phyloP scores from a whole-genome alignment of 2,113 vertebrate genomes.

The Saimiri boliviensis region DNA sequence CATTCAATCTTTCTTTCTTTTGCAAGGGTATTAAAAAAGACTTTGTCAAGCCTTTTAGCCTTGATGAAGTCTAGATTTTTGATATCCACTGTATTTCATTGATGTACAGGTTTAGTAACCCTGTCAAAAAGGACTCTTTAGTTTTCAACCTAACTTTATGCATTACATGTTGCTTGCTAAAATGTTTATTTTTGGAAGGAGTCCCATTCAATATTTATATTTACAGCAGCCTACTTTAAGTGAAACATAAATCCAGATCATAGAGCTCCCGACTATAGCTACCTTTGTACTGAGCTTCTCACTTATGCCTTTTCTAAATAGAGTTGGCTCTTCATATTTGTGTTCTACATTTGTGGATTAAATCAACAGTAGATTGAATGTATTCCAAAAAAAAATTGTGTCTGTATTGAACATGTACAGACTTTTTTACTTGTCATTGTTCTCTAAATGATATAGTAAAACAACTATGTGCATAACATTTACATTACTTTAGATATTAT shows the following conservation, averaged over 20 bases:
- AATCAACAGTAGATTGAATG: neutral
- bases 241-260: constrained; percentile 10
- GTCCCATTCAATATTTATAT: neutral
- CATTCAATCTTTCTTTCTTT: constrained; percentile 8
- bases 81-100: neutral
- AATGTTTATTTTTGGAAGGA: constrained; percentile 32
- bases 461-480: neutral
- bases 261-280: neutral
- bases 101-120: neutral
- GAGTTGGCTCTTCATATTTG: neutral
- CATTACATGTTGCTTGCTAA: neutral
- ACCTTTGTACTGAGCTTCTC: neutral
- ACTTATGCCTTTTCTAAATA: neutral
- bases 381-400: neutral
- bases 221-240: neutral
- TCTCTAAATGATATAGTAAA: neutral
- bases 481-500: neutral
- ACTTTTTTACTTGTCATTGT: neutral
- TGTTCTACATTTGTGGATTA: neutral
- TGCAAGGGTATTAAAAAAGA: constrained; percentile 10
- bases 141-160: constrained; percentile 12
- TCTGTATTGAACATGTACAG: neutral
- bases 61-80: constrained; percentile 8
- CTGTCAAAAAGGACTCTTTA: constrained; percentile 11
- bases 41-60: neutral